These are phyloP conservation scores for Dryadula phaetusa DNA, from an alignment of 2,888 invertebrate genomes.

Conservation along the genomic window DNA sequence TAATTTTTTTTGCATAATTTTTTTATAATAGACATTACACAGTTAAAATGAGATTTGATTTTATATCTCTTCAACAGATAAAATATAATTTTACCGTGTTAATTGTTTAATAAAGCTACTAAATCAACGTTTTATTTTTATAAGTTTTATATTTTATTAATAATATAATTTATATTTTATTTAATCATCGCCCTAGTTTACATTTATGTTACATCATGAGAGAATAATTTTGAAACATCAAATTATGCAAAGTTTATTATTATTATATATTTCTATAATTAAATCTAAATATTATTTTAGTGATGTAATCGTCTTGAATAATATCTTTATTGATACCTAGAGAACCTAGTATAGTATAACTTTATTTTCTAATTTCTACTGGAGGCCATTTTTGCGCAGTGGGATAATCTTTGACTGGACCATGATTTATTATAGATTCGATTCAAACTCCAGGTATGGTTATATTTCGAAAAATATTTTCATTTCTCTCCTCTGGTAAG, in stretches of 20 bases:
- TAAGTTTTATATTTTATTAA: not conserved
- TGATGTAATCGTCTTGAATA: not conserved
- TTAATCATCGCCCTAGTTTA: conserved; percentile 8
- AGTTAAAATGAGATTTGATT: not conserved
- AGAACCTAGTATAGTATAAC: not conserved
- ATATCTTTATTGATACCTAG: not conserved
- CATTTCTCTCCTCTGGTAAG: too few relatives aligned
- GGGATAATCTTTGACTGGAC: too few relatives aligned
- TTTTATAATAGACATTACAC: not conserved
- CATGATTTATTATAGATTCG: too few relatives aligned
- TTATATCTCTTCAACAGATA: not conserved
- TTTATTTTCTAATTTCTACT: not conserved
- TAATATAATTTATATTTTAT: conserved; percentile 10
- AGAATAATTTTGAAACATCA: not conserved
- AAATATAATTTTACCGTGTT: conserved; percentile 11
- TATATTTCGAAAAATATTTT: too few relatives aligned
- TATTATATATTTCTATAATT: conserved; percentile 1
- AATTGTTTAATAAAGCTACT: conserved; percentile 6
- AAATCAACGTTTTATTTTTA: not conserved
- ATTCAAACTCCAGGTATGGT: too few relatives aligned
- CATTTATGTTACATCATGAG: conserved; percentile 10
- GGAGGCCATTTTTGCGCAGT: too few relatives aligned
- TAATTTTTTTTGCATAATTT: not conserved
- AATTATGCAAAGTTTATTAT: conserved; percentile 9
- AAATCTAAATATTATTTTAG: conserved; percentile 3